These are phyloP conservation scores for Corydoras sp. DNA, from an alignment of 2,113 vertebrate genomes.

Conservation along the genomic window DNA sequence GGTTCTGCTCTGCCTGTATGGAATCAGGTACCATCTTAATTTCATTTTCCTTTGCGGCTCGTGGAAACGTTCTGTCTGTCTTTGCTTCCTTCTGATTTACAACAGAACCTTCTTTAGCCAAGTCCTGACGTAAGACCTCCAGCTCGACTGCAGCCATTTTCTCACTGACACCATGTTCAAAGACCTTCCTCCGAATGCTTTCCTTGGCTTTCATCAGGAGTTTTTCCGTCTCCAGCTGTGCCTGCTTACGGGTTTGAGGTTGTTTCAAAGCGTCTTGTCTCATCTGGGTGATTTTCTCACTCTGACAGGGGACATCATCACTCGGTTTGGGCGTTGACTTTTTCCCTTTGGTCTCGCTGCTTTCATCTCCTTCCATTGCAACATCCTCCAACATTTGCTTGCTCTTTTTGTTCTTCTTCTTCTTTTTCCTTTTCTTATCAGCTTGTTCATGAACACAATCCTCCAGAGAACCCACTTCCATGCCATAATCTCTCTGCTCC, in stretches of 20 bases:
- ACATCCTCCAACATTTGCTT: constrained; percentile 39
- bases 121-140: constrained; percentile 53
- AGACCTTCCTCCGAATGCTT: constrained; percentile 65
- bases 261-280: constrained; percentile 37
- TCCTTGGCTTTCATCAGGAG: constrained; percentile 66
- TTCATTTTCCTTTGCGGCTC: constrained; percentile 22
- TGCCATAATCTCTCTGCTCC: neutral
- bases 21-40: constrained; percentile 35
- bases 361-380: constrained; percentile 18
- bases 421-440: constrained; percentile 59
- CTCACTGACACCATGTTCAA: constrained; percentile 60
- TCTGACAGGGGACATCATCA: constrained; percentile 1
- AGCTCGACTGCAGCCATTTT: constrained; percentile 63
- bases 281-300: constrained; percentile 20
- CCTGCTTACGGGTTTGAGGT: constrained; percentile 46
- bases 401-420: constrained; percentile 57
- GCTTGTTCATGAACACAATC: constrained; percentile 20
- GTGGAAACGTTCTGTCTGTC: neutral
- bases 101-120: constrained; percentile 42
- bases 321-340: constrained; percentile 27
- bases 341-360: constrained; percentile 14
- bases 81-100: neutral
- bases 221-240: constrained; percentile 53
- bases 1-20: neutral
- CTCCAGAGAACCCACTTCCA: constrained; percentile 8